Percentiles rank a stretch among this genome's conserved stretches.
phyloP scores from a whole-genome alignment of 2,113 vertebrate genomes.

The Cavia porcellus region DNA sequence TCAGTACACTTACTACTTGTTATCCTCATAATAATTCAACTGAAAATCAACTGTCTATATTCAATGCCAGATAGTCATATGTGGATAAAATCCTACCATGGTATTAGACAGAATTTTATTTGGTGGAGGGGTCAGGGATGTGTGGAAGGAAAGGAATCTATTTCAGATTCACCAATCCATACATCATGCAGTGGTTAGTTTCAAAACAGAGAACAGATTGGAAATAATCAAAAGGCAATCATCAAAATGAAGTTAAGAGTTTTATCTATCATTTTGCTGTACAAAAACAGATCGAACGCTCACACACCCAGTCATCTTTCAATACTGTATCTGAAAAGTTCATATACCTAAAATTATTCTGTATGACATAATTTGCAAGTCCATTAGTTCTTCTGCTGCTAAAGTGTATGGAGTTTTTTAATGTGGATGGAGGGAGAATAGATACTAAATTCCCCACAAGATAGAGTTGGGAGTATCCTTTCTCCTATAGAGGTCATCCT shows the following conservation, averaged over 20 bases:
- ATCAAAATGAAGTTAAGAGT: background rate
- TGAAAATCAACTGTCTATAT: conserved; percentile 5
- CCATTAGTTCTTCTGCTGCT: background rate
- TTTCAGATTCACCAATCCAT: background rate
- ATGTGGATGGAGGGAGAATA: background rate
- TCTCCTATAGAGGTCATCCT: background rate
- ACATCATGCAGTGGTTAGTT: background rate
- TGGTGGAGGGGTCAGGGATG: background rate
- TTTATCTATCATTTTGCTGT: conserved; percentile 19
- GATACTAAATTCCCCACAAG: background rate
- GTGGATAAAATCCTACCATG: background rate
- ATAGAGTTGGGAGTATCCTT: background rate
- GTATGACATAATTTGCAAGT: background rate
- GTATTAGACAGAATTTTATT: background rate
- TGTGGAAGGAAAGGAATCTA: background rate
- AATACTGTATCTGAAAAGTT: background rate
- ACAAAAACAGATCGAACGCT: background rate
- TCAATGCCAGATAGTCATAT: background rate
- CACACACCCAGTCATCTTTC: background rate
- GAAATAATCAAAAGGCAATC: conserved; percentile 34
- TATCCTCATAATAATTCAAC: background rate
- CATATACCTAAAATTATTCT: conserved; percentile 14
- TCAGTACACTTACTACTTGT: conserved; percentile 28
- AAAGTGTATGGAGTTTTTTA: background rate
- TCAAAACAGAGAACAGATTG: background rate